These are phyloP conservation scores for Marmota flaviventris DNA, from an alignment of 2,113 vertebrate genomes.

Conservation along the genomic window DNA sequence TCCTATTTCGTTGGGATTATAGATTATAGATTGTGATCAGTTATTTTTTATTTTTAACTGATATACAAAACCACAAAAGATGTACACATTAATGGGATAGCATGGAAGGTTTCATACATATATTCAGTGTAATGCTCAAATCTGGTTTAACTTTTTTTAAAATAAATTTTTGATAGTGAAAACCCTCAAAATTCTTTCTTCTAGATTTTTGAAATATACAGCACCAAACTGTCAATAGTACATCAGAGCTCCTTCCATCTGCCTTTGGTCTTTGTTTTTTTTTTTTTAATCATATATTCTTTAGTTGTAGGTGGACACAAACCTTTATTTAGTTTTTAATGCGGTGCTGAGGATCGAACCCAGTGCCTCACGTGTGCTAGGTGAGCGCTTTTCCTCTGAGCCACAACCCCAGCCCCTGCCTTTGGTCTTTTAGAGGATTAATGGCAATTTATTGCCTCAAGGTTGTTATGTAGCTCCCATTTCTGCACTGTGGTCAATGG, in stretches of 20 bases:
- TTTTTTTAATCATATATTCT: no score
- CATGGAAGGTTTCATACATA: not conserved
- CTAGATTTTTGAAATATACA: not conserved
- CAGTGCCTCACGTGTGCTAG: no score
- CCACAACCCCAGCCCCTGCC: no score
- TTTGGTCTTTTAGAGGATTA: not conserved
- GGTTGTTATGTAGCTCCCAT: not conserved
- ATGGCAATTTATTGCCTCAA: not conserved
- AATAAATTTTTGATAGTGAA: not conserved
- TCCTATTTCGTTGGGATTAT: no score
- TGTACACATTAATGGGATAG: not conserved
- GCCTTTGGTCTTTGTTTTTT: not conserved
- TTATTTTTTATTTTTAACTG: not conserved
- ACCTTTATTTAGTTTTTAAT: no score
- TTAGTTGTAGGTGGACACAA: no score
- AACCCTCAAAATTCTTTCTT: not conserved
- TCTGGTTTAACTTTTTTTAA: not conserved
- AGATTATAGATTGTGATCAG: no score
- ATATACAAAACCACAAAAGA: not conserved
- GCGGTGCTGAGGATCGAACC: no score
- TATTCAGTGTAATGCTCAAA: not conserved
- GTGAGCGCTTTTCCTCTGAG: no score
- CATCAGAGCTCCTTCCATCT: no score
- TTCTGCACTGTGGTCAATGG: not conserved
- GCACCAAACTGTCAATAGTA: not conserved